These are phyloP conservation scores for Mormyrops attenuatus DNA, from an alignment of 2,797 vertebrate genomes.

Conservation along the genomic window DNA sequence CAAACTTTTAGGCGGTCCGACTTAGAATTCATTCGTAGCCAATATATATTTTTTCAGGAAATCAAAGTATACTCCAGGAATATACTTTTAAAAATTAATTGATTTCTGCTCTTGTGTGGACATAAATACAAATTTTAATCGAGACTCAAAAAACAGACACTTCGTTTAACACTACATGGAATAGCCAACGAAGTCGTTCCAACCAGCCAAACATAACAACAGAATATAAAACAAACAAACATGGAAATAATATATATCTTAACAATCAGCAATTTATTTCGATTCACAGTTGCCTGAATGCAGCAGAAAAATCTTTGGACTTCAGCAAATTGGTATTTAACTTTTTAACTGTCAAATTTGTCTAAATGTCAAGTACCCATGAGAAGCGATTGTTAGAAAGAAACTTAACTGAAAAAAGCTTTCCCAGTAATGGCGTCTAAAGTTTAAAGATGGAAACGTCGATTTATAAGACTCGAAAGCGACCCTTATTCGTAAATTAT, in stretches of 20 bases:
- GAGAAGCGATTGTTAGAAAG: conserved; percentile 56
- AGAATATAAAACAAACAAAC: conserved; percentile 45
- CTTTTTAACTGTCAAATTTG: conserved; percentile 57
- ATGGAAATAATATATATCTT: conserved; percentile 65
- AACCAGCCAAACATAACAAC: background rate
- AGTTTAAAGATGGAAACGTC: conserved; percentile 45
- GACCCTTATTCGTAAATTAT: conserved; percentile 73
- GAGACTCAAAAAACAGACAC: conserved; percentile 28
- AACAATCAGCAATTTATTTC: conserved; percentile 81
- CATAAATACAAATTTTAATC: conserved; percentile 14
- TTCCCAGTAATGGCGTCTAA: conserved; percentile 55
- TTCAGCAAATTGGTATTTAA: conserved; percentile 74
- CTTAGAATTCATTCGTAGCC: conserved; percentile 1
- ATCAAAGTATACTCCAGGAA: background rate
- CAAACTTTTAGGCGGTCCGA: background rate
- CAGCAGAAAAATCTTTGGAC: conserved; percentile 99
- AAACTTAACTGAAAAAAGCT: conserved; percentile 54
- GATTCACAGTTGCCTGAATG: conserved; percentile 97
- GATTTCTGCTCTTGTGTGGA: conserved; percentile 3
- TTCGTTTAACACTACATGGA: conserved; percentile 44
- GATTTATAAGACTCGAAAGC: conserved; percentile 59
- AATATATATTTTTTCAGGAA: background rate
- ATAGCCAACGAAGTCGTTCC: conserved; percentile 23
- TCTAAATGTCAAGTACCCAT: conserved; percentile 56
- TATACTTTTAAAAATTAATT: background rate